Conservation (phyloP, 2,113 vertebrate species). For the Morone chrysops region DNA sequence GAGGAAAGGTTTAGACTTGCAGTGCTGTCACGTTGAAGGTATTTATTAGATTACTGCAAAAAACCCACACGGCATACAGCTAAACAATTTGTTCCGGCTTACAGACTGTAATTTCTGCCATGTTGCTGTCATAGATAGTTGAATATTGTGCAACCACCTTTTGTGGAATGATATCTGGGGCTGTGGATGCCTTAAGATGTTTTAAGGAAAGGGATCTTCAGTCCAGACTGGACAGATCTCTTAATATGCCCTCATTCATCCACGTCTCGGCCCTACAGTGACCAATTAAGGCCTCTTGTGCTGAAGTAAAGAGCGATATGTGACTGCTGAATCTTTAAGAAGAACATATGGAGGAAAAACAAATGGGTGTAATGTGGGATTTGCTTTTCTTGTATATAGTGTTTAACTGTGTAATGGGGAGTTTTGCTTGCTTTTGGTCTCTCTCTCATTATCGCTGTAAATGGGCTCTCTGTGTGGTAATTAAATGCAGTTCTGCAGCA, state of each 20-base stretch:
- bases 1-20: slow-evolving; percentile 6
- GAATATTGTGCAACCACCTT: slow-evolving; percentile 6
- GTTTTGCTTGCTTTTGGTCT: slow-evolving; percentile 51
- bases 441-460: slow-evolving; percentile 64
- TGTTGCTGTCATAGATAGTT: slow-evolving; percentile 35
- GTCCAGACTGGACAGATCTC: slow-evolving; percentile 35
- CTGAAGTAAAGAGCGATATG: slow-evolving; percentile 5
- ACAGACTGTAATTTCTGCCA: slow-evolving; percentile 37
- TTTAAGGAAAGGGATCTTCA: slow-evolving; percentile 12
- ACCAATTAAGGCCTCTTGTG: slow-evolving; percentile 47
- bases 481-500: slow-evolving; percentile 64
- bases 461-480: slow-evolving; percentile 66
- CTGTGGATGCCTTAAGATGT: slow-evolving; percentile 4
- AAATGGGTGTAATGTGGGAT: slow-evolving; percentile 9
- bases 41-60: slow-evolving; percentile 32
- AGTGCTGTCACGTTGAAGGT: slow-evolving; percentile 21
- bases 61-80: slow-evolving; percentile 7
- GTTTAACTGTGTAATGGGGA: slow-evolving; percentile 44
- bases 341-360: slow-evolving; percentile 46
- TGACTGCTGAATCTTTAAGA: background rate
- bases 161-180: background rate
- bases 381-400: slow-evolving; percentile 38
- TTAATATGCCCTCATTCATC: slow-evolving; percentile 33
- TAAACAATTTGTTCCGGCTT: slow-evolving; percentile 32
- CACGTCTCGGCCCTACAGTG: slow-evolving; percentile 9